A percentile compares a stretch with the other conserved stretches of the same genome.
Conservation (phyloP, 2,113 vertebrate species). For the Pelecanus crispus region DNA sequence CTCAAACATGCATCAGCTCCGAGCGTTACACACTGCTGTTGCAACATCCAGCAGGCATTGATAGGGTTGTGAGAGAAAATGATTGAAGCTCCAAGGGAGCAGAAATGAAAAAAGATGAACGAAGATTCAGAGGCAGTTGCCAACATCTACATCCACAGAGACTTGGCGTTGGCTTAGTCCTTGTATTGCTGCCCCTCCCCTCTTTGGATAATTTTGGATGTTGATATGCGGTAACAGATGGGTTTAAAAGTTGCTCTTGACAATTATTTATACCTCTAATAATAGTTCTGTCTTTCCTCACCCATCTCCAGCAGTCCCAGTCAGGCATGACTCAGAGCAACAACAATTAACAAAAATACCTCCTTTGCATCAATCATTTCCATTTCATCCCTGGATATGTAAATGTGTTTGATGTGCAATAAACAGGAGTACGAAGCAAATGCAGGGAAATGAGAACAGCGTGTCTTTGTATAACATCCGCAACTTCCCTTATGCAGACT, state of each 20-base stretch:
- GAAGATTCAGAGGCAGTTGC: neutral
- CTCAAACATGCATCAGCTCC: neutral
- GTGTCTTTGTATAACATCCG: neutral
- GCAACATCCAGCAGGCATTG: neutral
- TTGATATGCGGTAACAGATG: neutral
- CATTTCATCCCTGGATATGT: neutral
- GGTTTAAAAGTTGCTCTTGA: neutral
- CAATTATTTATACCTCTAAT: slow-evolving; percentile 32
- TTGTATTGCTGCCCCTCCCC: neutral
- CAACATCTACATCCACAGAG: neutral
- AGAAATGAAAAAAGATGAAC: neutral
- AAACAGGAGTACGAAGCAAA: slow-evolving; percentile 30
- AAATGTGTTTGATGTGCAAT: slow-evolving; percentile 5
- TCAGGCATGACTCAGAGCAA: slow-evolving; percentile 14
- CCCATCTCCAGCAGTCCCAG: neutral
- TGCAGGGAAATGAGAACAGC: slow-evolving; percentile 34
- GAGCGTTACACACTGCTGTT: neutral
- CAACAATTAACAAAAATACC: slow-evolving; percentile 42
- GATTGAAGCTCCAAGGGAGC: neutral
- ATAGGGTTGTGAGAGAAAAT: neutral
- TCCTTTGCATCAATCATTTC: slow-evolving; percentile 49
- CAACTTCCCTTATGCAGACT: neutral
- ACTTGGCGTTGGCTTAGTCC: neutral
- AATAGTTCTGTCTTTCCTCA: neutral
- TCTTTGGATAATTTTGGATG: neutral